Evolutionary conservation across 2,113 vertebrate genomes (phyloP).

Genomic region (Odocoileus virginianus): DNA sequence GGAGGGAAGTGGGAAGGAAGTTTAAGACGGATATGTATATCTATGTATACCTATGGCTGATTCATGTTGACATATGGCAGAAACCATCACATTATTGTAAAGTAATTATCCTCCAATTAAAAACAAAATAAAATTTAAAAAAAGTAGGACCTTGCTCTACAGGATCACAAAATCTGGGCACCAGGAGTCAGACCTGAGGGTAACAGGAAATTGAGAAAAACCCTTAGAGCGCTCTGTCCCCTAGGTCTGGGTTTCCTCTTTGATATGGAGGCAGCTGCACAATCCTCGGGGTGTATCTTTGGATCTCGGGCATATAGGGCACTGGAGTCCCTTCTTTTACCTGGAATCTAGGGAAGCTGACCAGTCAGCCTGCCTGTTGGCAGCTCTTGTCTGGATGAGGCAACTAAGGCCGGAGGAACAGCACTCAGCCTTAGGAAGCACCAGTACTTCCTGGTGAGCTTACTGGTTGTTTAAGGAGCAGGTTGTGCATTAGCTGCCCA

Average conservation of each 20-base stretch:
- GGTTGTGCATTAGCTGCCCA: not conserved
- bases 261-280: not conserved
- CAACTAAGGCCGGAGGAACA: not conserved
- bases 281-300: not conserved
- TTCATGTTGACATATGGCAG: not conserved
- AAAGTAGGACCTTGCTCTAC: not conserved
- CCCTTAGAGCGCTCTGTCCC: not conserved
- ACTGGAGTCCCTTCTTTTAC: not conserved
- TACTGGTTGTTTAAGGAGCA: not conserved
- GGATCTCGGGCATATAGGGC: not conserved
- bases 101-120: not conserved
- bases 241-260: not conserved
- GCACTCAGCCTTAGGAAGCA: not conserved
- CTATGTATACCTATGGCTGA: not conserved
- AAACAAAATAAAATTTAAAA: not conserved
- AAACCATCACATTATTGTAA: not conserved
- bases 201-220: not conserved
- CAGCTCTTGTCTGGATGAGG: not conserved
- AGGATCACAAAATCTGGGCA: not conserved
- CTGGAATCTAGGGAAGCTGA: not conserved
- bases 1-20: not conserved
- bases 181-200: not conserved
- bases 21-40: not conserved
- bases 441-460: not conserved
- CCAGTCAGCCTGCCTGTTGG: not conserved